Evolutionary conservation across 2,113 vertebrate genomes (phyloP).

Genomic region (Odocoileus virginianus): DNA sequence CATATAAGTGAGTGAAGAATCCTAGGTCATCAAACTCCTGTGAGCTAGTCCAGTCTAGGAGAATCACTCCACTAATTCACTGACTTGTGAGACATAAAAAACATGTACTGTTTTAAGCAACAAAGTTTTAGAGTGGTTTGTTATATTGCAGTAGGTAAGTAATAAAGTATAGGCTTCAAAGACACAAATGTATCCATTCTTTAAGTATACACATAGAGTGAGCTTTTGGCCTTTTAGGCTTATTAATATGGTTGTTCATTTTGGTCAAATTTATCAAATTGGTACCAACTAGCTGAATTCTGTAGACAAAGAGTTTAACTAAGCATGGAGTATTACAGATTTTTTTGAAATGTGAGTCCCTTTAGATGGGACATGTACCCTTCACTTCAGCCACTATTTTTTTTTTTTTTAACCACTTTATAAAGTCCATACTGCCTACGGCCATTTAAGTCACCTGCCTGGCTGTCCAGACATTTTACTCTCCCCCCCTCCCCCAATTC

Average conservation of each 20-base stretch:
- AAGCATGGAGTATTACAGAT: background rate
- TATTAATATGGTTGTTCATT: background rate
- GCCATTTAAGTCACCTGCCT: background rate
- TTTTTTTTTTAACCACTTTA: background rate
- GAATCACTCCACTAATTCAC: background rate
- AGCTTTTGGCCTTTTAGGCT: background rate
- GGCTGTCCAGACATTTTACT: background rate
- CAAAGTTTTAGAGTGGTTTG: background rate
- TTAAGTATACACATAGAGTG: background rate
- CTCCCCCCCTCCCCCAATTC: background rate
- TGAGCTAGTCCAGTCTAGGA: background rate
- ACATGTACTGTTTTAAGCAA: background rate
- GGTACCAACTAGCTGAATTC: background rate
- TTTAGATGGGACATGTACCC: background rate
- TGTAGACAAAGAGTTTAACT: background rate
- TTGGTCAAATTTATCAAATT: background rate
- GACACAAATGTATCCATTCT: background rate
- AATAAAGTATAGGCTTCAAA: background rate
- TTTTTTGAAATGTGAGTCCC: background rate
- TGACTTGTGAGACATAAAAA: background rate
- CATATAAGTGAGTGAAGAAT: background rate
- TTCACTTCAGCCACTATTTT: background rate
- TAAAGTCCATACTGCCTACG: background rate
- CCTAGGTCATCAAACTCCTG: background rate
- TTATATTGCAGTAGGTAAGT: background rate